A percentile compares a stretch with the other conserved stretches of the same genome.
These are phyloP conservation scores for Digitonthophagus gazella DNA, from an alignment of 2,888 invertebrate genomes.

Conservation along the genomic window DNA sequence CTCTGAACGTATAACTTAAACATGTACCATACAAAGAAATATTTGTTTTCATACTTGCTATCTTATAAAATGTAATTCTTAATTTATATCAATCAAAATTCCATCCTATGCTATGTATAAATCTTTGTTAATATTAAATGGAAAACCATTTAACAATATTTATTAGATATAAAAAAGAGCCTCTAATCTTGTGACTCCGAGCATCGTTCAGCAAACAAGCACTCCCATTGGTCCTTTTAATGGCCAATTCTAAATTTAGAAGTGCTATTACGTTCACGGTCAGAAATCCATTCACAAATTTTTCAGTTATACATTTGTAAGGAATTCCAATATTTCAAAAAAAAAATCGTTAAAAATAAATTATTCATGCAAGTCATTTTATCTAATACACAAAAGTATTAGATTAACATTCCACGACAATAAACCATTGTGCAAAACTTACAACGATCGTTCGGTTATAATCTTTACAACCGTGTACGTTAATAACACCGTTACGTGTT, in stretches of 20 bases:
- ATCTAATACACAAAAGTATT: neutral
- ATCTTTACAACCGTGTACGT: neutral
- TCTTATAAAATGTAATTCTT: too few relatives aligned
- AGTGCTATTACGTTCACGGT: too few relatives aligned
- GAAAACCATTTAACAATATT: neutral
- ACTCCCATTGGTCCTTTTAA: neutral
- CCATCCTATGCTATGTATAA: too few relatives aligned
- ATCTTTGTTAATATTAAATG: neutral
- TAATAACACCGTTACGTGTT: neutral
- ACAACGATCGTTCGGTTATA: neutral
- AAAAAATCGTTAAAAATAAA: too few relatives aligned
- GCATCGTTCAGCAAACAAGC: neutral
- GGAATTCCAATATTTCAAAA: too few relatives aligned
- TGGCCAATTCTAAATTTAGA: neutral
- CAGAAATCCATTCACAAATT: too few relatives aligned
- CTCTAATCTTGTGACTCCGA: neutral
- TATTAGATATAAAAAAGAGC: neutral
- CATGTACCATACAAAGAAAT: too few relatives aligned
- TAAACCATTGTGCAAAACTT: neutral
- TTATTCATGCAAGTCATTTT: too few relatives aligned
- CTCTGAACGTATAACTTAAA: neutral
- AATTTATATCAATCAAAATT: too few relatives aligned
- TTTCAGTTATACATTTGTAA: too few relatives aligned
- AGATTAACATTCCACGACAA: neutral
- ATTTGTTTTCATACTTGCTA: too few relatives aligned